phyloP scores from a whole-genome alignment of 1,140 invertebrate genomes.

The Camponotus floridanus region DNA sequence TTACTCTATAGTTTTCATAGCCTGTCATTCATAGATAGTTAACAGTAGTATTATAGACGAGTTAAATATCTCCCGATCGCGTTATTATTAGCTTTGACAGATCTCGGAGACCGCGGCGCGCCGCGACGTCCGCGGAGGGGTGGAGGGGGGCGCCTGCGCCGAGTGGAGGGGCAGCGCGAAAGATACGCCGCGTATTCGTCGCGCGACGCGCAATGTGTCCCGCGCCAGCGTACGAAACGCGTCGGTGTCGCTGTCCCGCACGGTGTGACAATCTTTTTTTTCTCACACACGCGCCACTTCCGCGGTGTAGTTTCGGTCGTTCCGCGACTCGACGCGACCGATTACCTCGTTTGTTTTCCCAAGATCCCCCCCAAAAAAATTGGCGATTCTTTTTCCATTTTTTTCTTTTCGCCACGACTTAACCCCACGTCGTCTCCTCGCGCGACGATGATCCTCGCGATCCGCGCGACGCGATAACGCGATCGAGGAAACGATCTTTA shows the following conservation, averaged over 20 bases:
- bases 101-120: not conserved
- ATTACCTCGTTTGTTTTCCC: not conserved
- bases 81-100: conserved; percentile 1
- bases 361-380: too few relatives aligned
- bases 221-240: conserved; percentile 78
- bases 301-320: not conserved
- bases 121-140: too few relatives aligned
- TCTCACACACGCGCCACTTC: too few relatives aligned
- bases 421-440: not conserved
- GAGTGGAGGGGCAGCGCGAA: conserved; percentile 48
- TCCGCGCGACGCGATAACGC: conserved; percentile 17
- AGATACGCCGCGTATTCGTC: conserved; percentile 66
- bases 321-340: not conserved
- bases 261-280: conserved; percentile 12
- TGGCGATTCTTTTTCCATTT: not conserved
- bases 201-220: conserved; percentile 79
- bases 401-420: not conserved
- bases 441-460: conserved; percentile 26
- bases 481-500: not conserved
- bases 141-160: not conserved
- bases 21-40: not conserved
- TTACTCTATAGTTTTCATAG: too few relatives aligned
- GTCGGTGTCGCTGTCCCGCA: conserved; percentile 64
- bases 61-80: not conserved
- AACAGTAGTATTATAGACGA: not conserved